A percentile compares a stretch with the other conserved stretches of the same genome.
Evolutionary conservation across 1,140 invertebrate genomes (phyloP).

Genomic region (Zaprionus vittiger): DNA sequence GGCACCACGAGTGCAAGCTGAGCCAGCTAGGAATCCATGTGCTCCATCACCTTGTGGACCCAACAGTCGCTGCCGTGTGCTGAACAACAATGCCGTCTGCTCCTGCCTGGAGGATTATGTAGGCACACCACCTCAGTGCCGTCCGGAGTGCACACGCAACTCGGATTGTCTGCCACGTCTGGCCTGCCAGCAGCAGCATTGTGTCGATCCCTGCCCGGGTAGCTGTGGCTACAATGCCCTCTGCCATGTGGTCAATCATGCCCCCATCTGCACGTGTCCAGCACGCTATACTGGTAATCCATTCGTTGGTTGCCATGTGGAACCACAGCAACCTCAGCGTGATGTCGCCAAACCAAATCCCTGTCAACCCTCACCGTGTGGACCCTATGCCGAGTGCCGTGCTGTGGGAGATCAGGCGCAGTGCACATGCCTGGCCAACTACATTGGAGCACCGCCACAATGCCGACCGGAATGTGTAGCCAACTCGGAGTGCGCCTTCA

Average conservation of each 20-base stretch:
- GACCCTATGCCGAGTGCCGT: constrained; percentile 89
- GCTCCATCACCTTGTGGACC: constrained; percentile 87
- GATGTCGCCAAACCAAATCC: constrained; percentile 84
- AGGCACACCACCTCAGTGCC: constrained; percentile 91
- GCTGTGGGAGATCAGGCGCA: constrained; percentile 87
- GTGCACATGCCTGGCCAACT: constrained; percentile 89
- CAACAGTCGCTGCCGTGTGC: constrained; percentile 85
- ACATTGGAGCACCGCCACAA: constrained; percentile 90
- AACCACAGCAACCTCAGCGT: constrained; percentile 61
- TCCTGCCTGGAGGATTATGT: constrained; percentile 86
- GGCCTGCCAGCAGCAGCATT: constrained; percentile 91
- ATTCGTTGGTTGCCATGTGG: constrained; percentile 88
- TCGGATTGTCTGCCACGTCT: constrained; percentile 91
- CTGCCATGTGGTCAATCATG: constrained; percentile 92
- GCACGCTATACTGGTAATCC: constrained; percentile 92
- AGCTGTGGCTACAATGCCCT: constrained; percentile 91
- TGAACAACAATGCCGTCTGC: constrained; percentile 87
- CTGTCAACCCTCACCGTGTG: constrained; percentile 91
- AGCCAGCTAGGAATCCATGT: constrained; percentile 85
- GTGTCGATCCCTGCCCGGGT: constrained; percentile 89
- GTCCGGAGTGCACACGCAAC: constrained; percentile 92
- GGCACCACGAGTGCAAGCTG: constrained; percentile 58
- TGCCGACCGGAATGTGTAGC: constrained; percentile 93
- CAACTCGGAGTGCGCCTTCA: constrained; percentile 90
- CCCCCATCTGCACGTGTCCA: constrained; percentile 91